A percentile compares a stretch with the other conserved stretches of the same genome.
These are phyloP conservation scores for Lasioglossum oenotherae DNA, from an alignment of 2,888 invertebrate genomes.

Conservation along the genomic window DNA sequence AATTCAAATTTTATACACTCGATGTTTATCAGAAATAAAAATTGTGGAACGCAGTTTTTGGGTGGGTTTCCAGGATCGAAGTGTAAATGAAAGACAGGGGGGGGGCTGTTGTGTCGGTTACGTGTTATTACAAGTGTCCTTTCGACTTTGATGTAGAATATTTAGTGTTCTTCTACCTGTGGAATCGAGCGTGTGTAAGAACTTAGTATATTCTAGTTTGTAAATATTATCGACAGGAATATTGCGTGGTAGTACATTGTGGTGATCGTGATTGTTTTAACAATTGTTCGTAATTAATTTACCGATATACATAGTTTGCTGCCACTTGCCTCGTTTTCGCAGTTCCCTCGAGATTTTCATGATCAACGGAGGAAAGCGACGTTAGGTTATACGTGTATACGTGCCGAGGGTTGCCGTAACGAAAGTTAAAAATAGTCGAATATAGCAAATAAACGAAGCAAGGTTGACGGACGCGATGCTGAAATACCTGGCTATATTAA, in stretches of 20 bases:
- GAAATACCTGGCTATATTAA: constrained; percentile 47
- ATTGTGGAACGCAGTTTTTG: background rate
- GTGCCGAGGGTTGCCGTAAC: constrained; percentile 38
- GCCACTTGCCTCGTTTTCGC: background rate
- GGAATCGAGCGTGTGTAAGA: background rate
- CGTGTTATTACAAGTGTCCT: background rate
- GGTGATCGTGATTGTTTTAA: background rate
- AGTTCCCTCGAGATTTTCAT: constrained; percentile 22
- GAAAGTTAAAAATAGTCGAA: constrained; percentile 50
- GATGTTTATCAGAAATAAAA: background rate
- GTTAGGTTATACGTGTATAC: constrained; percentile 17
- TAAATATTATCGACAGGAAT: background rate
- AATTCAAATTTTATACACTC: background rate
- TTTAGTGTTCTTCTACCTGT: background rate
- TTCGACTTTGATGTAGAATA: background rate
- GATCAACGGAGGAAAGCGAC: constrained; percentile 32
- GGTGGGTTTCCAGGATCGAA: background rate
- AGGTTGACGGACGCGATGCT: constrained; percentile 48
- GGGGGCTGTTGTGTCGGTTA: background rate
- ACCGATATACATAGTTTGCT: background rate
- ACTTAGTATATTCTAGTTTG: background rate
- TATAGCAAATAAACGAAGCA: constrained; percentile 54
- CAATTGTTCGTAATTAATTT: background rate
- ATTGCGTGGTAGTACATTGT: background rate
- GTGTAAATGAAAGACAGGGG: background rate